These are phyloP conservation scores for Drosophila baimaii DNA, from an alignment of 1,140 invertebrate species.

Conservation along the genomic window DNA sequence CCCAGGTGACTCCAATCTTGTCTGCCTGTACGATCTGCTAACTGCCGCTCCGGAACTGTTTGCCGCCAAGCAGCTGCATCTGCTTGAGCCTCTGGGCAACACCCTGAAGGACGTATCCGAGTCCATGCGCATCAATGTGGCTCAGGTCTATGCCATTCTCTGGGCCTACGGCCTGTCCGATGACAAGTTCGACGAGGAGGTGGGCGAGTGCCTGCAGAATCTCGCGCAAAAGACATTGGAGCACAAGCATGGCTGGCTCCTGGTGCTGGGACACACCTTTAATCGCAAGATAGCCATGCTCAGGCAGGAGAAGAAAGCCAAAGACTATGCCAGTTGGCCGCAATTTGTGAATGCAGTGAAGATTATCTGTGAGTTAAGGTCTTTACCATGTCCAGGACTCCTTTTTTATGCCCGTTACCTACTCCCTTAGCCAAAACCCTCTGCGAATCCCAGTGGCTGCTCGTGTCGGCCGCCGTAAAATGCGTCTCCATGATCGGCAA, in stretches of 20 bases:
- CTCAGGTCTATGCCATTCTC: constrained; percentile 78
- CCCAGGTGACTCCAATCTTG: constrained; percentile 71
- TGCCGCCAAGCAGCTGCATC: constrained; percentile 69
- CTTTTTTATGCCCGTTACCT: neutral
- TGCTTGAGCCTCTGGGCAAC: constrained; percentile 70
- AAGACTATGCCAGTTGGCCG: constrained; percentile 63
- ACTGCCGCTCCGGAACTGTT: constrained; percentile 77
- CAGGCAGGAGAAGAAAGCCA: constrained; percentile 26
- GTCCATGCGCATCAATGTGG: constrained; percentile 72
- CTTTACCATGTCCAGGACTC: neutral
- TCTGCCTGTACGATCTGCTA: constrained; percentile 79
- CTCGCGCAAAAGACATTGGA: constrained; percentile 75
- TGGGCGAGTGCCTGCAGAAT: constrained; percentile 63
- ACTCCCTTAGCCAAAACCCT: constrained; percentile 65
- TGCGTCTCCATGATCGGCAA: constrained; percentile 83
- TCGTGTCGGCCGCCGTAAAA: constrained; percentile 80
- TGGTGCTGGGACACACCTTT: constrained; percentile 78
- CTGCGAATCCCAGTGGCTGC: constrained; percentile 75
- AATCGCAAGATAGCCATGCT: constrained; percentile 68
- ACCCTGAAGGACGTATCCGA: constrained; percentile 82
- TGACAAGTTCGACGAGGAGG: constrained; percentile 71
- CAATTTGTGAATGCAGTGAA: constrained; percentile 76
- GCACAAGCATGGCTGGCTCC: constrained; percentile 79
- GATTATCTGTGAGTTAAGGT: constrained; percentile 53
- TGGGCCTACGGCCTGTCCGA: constrained; percentile 72